These are phyloP conservation scores for Todiramphus saurophagus DNA, from an alignment of 2,113 vertebrate genomes.

Conservation along the genomic window DNA sequence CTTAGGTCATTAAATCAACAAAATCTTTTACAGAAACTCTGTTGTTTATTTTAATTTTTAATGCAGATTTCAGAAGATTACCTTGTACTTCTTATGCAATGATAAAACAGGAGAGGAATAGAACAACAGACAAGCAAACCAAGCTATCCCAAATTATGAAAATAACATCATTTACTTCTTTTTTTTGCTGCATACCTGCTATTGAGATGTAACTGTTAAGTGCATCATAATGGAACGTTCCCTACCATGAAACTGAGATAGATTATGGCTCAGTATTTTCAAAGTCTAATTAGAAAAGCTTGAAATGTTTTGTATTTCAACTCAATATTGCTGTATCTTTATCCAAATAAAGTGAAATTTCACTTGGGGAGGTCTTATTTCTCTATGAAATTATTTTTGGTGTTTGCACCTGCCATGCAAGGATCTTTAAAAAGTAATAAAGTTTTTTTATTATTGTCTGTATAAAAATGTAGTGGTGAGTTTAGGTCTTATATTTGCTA, in stretches of 20 bases:
- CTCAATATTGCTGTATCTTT: not conserved
- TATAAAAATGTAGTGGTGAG: not conserved
- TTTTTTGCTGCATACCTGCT: not conserved
- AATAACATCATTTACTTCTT: not conserved
- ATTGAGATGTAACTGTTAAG: not conserved
- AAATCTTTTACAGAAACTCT: not conserved
- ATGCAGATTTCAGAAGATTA: not conserved
- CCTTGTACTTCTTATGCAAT: not conserved
- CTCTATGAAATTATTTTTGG: not conserved
- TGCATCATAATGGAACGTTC: not conserved
- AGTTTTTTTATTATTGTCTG: not conserved
- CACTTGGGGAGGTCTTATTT: not conserved
- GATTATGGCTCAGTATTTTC: not conserved
- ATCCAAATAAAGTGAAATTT: not conserved
- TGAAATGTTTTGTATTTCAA: not conserved
- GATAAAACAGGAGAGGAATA: not conserved
- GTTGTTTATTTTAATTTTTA: not conserved
- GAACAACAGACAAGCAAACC: not conserved
- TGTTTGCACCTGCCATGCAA: not conserved
- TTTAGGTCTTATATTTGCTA: not conserved
- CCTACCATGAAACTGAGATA: not conserved
- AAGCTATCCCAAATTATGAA: not conserved
- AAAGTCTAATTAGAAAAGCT: not conserved
- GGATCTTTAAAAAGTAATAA: not conserved
- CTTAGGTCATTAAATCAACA: constrained; percentile 53